Percentiles rank a stretch among this genome's conserved stretches.
Conservation (phyloP, 2,113 vertebrate genomes). For the Myrmecophaga tridactyla region DNA sequence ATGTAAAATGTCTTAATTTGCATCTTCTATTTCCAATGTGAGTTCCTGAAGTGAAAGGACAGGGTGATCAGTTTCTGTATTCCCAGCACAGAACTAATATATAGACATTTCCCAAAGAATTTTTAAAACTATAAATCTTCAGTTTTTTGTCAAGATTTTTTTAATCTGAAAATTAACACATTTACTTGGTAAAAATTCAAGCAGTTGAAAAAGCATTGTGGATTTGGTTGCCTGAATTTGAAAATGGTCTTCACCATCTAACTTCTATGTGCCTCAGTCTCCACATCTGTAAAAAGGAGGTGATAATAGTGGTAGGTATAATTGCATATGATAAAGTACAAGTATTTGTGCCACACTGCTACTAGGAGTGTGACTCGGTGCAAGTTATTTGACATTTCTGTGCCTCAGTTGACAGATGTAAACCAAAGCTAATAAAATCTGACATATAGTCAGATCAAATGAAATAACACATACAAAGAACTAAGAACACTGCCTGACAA, state of each 20-base stretch:
- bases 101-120: background rate
- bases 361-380: background rate
- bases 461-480: background rate
- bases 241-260: background rate
- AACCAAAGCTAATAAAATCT: background rate
- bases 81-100: background rate
- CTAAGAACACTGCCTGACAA: background rate
- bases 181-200: background rate
- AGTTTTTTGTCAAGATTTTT: background rate
- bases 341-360: background rate
- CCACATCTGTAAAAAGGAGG: background rate
- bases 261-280: background rate
- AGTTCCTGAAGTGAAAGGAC: background rate
- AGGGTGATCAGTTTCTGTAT: background rate
- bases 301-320: background rate
- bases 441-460: background rate
- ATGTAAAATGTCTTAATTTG: background rate
- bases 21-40: background rate
- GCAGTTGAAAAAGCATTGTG: background rate
- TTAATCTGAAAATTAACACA: slow-evolving; percentile 3
- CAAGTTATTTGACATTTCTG: background rate
- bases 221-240: background rate
- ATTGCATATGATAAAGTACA: background rate
- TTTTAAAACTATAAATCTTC: slow-evolving; percentile 3
- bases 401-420: background rate